Evolutionary conservation across 2,888 invertebrate species (phyloP).

Genomic region (Myathropa florea): DNA sequence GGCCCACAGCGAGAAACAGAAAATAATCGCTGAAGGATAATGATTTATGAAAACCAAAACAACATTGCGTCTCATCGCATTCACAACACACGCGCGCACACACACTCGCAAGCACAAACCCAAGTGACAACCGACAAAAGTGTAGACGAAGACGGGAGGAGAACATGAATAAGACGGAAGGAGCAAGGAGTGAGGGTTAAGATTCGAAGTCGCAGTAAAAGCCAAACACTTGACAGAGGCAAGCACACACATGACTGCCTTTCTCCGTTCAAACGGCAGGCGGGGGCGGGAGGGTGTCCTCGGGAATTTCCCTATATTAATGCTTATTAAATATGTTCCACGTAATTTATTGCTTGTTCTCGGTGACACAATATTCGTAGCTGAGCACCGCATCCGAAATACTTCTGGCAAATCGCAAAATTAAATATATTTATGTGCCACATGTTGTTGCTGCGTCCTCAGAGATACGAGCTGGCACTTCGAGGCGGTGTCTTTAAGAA

Average conservation of each 20-base stretch:
- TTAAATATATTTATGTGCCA: slow-evolving; percentile 69
- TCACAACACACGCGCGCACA: slow-evolving; percentile 24
- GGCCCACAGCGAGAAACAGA: slow-evolving; percentile 17
- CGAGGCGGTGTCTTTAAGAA: slow-evolving; percentile 43
- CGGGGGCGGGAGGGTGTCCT: slow-evolving; percentile 10
- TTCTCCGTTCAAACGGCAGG: background rate
- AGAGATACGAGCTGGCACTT: slow-evolving; percentile 12
- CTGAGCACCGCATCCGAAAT: slow-evolving; percentile 43
- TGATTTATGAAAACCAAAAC: slow-evolving; percentile 69
- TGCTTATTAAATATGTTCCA: slow-evolving; percentile 70
- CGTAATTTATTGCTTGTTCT: slow-evolving; percentile 68
- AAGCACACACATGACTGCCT: slow-evolving; percentile 51
- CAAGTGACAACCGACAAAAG: slow-evolving; percentile 59
- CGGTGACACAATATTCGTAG: slow-evolving; percentile 66
- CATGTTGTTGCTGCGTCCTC: slow-evolving; percentile 57
- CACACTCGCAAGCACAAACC: background rate
- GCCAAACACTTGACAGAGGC: slow-evolving; percentile 58
- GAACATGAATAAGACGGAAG: slow-evolving; percentile 20
- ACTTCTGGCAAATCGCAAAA: slow-evolving; percentile 65
- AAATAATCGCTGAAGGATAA: slow-evolving; percentile 70
- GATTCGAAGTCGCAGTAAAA: slow-evolving; percentile 17
- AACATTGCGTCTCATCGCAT: slow-evolving; percentile 66
- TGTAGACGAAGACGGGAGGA: slow-evolving; percentile 2
- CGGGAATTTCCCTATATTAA: slow-evolving; percentile 67
- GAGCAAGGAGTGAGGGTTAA: slow-evolving; percentile 1